These are phyloP conservation scores for Pteropus rufus DNA, from an alignment of 2,797 vertebrate genomes.

Conservation along the genomic window DNA sequence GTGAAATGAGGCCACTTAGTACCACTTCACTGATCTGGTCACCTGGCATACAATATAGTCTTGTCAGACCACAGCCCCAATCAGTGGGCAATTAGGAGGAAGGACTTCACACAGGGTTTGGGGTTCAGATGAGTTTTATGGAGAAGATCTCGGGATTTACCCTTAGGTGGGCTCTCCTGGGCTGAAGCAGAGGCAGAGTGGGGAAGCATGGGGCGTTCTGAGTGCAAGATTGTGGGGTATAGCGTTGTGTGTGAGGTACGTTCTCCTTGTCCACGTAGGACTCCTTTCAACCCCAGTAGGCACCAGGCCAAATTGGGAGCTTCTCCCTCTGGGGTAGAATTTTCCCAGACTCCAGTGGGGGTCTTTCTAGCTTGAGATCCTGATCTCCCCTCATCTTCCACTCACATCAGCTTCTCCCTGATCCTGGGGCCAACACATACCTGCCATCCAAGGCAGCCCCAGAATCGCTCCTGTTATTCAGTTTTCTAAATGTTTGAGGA, in stretches of 20 bases:
- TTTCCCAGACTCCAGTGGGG: not conserved
- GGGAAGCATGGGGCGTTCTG: not conserved
- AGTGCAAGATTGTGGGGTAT: not conserved
- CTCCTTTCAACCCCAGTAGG: not conserved
- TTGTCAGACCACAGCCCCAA: not conserved
- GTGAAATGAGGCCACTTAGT: not conserved
- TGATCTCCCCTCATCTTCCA: not conserved
- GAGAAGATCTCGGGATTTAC: not conserved
- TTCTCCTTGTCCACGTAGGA: not conserved
- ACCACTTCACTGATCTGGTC: not conserved
- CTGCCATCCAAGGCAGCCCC: not conserved
- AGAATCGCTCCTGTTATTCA: not conserved
- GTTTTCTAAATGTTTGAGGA: not conserved
- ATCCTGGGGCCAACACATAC: not conserved
- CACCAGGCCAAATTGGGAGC: not conserved
- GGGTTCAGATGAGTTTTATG: not conserved
- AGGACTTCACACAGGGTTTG: not conserved
- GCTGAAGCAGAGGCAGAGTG: not conserved
- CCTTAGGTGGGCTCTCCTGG: not conserved
- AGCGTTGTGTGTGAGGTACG: rapidly evolving
- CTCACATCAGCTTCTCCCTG: not conserved
- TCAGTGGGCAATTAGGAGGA: not conserved
- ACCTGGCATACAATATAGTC: not conserved
- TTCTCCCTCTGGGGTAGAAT: not conserved
- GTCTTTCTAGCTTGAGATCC: not conserved